Base-by-base conservation (phyloP, 2,113 vertebrate genomes). In the Sinocyclocheilus rhinocerous region DNA sequence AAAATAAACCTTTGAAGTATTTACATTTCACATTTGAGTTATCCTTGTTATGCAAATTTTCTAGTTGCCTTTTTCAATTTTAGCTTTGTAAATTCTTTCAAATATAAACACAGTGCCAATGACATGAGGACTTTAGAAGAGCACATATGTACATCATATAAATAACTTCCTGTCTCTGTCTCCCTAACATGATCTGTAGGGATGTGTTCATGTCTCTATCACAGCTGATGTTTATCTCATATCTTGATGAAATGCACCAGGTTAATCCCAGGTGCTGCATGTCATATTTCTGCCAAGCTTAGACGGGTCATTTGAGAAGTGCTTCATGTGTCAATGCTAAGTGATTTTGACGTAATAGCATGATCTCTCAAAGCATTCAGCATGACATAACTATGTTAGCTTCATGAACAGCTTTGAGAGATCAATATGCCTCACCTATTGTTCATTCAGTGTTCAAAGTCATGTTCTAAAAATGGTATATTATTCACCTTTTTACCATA, bases 311-410 rank as follows among this genome's bases (percentile, higher is more conserved):
- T 26, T 18, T 33, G 65, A 69, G 65, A 69, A 69, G 29, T 33
- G 29, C 65, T 69, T 69, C 0, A 16, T 18, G 65, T 69, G 65
- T 33, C 65, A 33, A 69, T 69, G 33, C 16, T 69, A 69, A 69
- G 33, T 45, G 59, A n/a, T 52, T 63, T 76, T 16, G 48, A 42
- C 45, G 36, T 63, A 52, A 67, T 61, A 78, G 59, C 59, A 84
- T 48, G 77, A 42, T 81, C 52, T 80, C 61, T 48, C 75, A 24
- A 20, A 73, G 36, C 63, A 70, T 69, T 24, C 1, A 29, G 39
- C n/a, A 18, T 16, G 39, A 57, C 76, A 48, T 50, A 86, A 69
- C 18, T 69, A 69, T 69, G 15, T 69, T 33, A 69, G 15, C 65
- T 33, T 33, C 13, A 67, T 67, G 65, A 69, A 33, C 65, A 69